Base-by-base conservation (phyloP, 2,888 invertebrate genomes). In the Resseliella maxima region DNA sequence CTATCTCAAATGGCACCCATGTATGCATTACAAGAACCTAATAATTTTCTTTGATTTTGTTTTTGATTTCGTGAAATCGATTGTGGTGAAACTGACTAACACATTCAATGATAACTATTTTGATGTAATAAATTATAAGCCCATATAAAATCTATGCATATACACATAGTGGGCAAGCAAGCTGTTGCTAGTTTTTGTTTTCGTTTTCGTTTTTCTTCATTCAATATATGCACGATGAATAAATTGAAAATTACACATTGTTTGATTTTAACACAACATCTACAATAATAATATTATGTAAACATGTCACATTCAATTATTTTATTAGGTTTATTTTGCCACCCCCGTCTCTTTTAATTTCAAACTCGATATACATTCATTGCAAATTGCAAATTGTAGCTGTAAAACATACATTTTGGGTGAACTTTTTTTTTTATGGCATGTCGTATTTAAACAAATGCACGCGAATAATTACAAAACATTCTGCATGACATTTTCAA, bases 251-350 rank as follows among this genome's bases (percentile, higher is more conserved):
- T 72, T 31, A 72, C 72, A 72, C 72, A 72, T 72, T 72, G 72
- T 72, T 72, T 72, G 72, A 72, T 72, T 72, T 72, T 12, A 72
- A 72, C 83, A 83, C 83, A 83, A 38, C 83, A 38, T 21, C 83
- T 10, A 38, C 83, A 83, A 46, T 85, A 85, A 85, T 85, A 50
- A 85, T 85, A 50, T 85, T 85, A 85, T 85, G 85, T 85, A 85
- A 85, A 85, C 85, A 85, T 85, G 85, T 85, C 85, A 85, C 45
- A 45, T 45, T 85, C 41, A 85, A 85, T 85, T 85, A 85, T 83
- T 36, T 83, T 83, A 83, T 83, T 83, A 36, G 38, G 83, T 83
- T 83, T 72, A 72, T 31, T 31, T 83, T 83, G n/a, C 8, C 10
- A 1, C 81, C 38, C 24, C 24, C 24, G 38, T 24, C 10, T 24